Base-by-base conservation (phyloP, 2,888 invertebrate species). In the Ephialtes manifestator region DNA sequence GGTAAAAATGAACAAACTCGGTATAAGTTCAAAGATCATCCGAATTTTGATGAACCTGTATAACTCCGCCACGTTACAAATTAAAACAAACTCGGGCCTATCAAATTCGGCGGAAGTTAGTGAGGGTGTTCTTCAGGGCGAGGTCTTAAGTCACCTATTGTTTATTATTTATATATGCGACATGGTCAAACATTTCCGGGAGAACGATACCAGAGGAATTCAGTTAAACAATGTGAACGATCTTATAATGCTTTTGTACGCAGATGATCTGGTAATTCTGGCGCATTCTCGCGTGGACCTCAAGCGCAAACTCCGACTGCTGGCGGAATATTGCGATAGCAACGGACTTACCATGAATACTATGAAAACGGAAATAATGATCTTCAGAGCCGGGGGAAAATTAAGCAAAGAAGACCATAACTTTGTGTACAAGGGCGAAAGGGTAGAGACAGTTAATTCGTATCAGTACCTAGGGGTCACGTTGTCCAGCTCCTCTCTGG, bases 11-110 rank as follows among this genome's bases (percentile, higher is more conserved):
- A 7, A 81, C 7, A 43, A 60, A 1, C 35, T 79, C 4, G 83
- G 82, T 35, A 43, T 88, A n/a, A 87, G 86, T 60, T 20, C 81
- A 7, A 88, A 89, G 78, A 78, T 88, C 39, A 86, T 88, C n/a
- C 46, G 60, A 5, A 65, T 84, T 24, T 31, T 88, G 0, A 72
- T 71, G 55, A 53, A 43, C 10, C 51, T 81, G 7, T 81, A 81
- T 39, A 58, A 53, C 31, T 15, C 15, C 18, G 71, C 78, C 0
- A 43, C 20, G 24, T 7, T 83, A 0, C 79, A 78, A 18, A 63
- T 82, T 11, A 76, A 58, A 60, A 70, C 55, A 18, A 39, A 20
- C 79, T 11, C 46, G 1, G 75, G 60, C 5, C 35, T 60, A 3
- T 77, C 75, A 2, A n/a, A 48, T 10, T 2, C 10, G 5, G 76